A percentile compares a stretch with the other conserved stretches of the same genome.
These are phyloP conservation scores for Stegodyphus mimosarum DNA, from an alignment of 1,140 invertebrate species.

Conservation along the genomic window DNA sequence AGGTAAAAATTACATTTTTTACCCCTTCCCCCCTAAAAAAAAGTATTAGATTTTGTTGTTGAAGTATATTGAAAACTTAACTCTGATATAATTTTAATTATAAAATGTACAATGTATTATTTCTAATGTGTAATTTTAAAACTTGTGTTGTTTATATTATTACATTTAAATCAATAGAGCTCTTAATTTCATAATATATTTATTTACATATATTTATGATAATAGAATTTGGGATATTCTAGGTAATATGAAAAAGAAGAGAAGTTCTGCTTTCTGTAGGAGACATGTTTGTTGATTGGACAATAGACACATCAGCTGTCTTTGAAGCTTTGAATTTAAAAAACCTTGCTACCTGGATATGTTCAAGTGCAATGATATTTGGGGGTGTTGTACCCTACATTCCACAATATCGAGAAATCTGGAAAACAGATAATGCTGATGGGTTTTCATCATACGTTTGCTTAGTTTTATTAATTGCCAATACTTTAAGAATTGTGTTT, in stretches of 20 bases:
- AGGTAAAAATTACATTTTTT: too few relatives aligned
- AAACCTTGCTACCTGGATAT: slow-evolving; percentile 24
- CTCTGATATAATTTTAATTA: too few relatives aligned
- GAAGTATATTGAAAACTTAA: too few relatives aligned
- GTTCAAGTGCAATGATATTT: slow-evolving; percentile 81
- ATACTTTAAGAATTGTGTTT: slow-evolving; percentile 95
- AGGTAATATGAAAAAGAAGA: not conserved
- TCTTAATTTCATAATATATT: too few relatives aligned
- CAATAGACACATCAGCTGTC: not conserved
- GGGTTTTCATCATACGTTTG: slow-evolving; percentile 98
- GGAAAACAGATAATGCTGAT: slow-evolving; percentile 85
- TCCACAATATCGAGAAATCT: slow-evolving; percentile 94
- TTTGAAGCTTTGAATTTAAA: slow-evolving; percentile 11
- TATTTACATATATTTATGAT: too few relatives aligned
- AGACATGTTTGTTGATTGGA: too few relatives aligned
- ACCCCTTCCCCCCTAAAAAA: too few relatives aligned
- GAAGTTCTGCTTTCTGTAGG: not conserved
- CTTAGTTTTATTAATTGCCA: slow-evolving; percentile 91
- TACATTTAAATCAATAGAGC: too few relatives aligned
- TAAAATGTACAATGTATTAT: too few relatives aligned
- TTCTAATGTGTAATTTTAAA: too few relatives aligned
- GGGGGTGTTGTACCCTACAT: slow-evolving; percentile 90
- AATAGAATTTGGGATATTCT: not conserved
- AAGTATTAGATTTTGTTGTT: too few relatives aligned
- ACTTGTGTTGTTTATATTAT: too few relatives aligned